These are phyloP conservation scores for Margarornis squamiger DNA, from an alignment of 2,797 vertebrate genomes.

Conservation along the genomic window DNA sequence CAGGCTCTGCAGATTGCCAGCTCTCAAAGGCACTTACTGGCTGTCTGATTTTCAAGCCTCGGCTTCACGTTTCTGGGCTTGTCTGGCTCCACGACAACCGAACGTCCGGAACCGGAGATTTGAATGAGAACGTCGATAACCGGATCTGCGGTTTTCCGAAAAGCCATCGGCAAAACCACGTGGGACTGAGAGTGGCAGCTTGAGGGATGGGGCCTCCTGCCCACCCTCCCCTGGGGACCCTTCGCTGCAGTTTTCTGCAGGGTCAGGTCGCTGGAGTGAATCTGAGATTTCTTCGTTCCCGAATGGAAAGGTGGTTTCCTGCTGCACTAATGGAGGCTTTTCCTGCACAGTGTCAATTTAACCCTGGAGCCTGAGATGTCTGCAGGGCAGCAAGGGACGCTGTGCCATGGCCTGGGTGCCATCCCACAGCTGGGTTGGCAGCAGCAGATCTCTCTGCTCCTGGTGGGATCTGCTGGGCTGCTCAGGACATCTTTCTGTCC, in stretches of 20 bases:
- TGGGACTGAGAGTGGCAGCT: rapidly evolving
- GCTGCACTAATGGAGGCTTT: not conserved
- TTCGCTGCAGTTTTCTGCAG: not conserved
- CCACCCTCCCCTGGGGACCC: not conserved
- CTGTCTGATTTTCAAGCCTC: not conserved
- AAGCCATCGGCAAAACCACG: rapidly evolving
- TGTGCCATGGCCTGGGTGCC: not conserved
- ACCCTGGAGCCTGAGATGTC: not conserved
- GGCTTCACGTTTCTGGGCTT: not conserved
- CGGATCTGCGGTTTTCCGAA: not conserved
- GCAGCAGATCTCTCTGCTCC: rapidly evolving
- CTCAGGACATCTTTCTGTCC: not conserved
- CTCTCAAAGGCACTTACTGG: not conserved
- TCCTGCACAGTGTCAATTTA: not conserved
- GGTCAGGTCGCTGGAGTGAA: not conserved
- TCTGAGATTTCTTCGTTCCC: not conserved
- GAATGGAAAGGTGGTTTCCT: not conserved
- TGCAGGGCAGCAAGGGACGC: not conserved
- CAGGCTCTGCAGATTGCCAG: not conserved
- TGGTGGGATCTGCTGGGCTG: not conserved
- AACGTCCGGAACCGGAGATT: not conserved
- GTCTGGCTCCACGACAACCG: not conserved
- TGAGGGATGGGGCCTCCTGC: not conserved
- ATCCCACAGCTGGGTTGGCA: not conserved
- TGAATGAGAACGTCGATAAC: not conserved